Evolutionary conservation across 37 sponge, comb jelly and placozoan genomes (phyloP).

Genomic region (Ianthella basta): DNA sequence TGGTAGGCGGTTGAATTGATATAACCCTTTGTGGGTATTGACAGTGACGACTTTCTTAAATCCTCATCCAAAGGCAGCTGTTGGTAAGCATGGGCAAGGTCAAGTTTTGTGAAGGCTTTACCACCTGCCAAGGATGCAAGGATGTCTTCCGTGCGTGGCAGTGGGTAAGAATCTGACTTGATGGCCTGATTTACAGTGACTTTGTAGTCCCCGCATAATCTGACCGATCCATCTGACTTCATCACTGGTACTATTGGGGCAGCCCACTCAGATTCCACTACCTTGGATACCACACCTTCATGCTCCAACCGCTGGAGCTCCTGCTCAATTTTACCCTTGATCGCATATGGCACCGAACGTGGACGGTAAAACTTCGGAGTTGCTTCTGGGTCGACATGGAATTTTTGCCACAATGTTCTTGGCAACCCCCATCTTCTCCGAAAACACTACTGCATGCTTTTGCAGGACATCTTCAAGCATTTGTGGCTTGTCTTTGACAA

Average conservation of each 20-base stretch:
- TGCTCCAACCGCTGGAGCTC: slow-evolving; percentile 15
- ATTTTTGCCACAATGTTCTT: not conserved
- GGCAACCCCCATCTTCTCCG: not conserved
- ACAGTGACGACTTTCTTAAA: slow-evolving; percentile 15
- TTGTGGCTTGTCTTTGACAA: not conserved
- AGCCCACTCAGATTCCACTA: slow-evolving; percentile 27
- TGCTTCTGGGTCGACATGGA: slow-evolving; percentile 17
- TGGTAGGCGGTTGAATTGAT: slow-evolving; percentile 26
- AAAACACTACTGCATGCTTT: not conserved
- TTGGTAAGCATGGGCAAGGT: slow-evolving; percentile 39
- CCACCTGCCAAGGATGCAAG: slow-evolving; percentile 21
- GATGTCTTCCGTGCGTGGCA: slow-evolving; percentile 35
- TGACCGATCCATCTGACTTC: slow-evolving; percentile 31
- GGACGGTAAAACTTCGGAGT: slow-evolving; percentile 21
- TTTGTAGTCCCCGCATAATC: slow-evolving; percentile 47
- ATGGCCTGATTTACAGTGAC: slow-evolving; percentile 37
- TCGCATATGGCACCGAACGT: slow-evolving; percentile 42
- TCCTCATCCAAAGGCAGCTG: slow-evolving; percentile 37
- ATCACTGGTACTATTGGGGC: slow-evolving; percentile 46
- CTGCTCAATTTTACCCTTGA: slow-evolving; percentile 12
- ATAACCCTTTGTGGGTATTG: slow-evolving; percentile 41
- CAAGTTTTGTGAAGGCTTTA: slow-evolving; percentile 38
- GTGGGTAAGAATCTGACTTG: slow-evolving; percentile 36
- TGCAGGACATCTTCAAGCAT: not conserved
- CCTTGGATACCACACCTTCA: slow-evolving; percentile 22